Conservation (phyloP, 92 coral and sea anemone species). For the Phymanthus crucifer region DNA sequence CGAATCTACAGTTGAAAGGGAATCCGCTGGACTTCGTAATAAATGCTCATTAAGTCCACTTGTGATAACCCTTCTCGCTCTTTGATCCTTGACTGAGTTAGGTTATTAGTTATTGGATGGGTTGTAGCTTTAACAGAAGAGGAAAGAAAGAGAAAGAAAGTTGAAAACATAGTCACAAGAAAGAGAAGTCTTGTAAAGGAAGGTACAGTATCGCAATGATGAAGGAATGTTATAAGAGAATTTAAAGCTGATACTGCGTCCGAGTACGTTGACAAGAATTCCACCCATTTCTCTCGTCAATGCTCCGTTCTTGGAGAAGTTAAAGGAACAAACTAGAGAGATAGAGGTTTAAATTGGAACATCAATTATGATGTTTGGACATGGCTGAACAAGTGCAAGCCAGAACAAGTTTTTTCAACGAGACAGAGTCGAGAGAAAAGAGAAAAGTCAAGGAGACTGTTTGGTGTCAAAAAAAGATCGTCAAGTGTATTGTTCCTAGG, state of each 20-base stretch:
- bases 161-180: not conserved
- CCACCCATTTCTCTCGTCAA: no score
- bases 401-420: no score
- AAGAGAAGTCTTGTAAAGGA: not conserved
- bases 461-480: no score
- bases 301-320: no score
- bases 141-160: constrained; percentile 6
- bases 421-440: no score
- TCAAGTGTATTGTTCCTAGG: no score
- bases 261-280: not conserved
- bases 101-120: constrained; percentile 14
- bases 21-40: not conserved
- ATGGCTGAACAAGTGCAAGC: no score
- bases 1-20: not conserved
- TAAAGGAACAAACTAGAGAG: no score
- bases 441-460: no score
- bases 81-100: not conserved
- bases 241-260: not conserved
- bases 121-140: constrained; percentile 12
- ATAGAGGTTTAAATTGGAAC: no score
- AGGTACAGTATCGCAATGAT: not conserved
- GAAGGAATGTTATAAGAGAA: not conserved
- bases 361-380: no score
- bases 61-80: not conserved
- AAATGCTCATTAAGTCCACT: not conserved